phyloP scores from a whole-genome alignment of 2,797 vertebrate genomes.

The Pseudopleuronectes americanus region DNA sequence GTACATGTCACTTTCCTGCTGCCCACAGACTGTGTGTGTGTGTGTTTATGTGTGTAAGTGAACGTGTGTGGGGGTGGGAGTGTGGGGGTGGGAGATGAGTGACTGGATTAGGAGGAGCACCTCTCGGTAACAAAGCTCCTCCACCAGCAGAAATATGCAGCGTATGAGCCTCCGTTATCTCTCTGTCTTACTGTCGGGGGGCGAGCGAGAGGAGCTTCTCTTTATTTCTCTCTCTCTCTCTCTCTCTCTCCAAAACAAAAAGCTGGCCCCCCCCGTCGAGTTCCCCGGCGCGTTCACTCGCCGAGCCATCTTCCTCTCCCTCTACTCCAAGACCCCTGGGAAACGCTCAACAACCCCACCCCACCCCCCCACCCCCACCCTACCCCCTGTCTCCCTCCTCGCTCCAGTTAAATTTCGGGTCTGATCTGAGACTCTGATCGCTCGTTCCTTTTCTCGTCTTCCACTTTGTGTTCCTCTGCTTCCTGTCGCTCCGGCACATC shows the following conservation, averaged over 20 bases:
- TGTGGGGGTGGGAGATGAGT: slow-evolving; percentile 36
- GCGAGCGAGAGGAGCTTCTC: slow-evolving; percentile 30
- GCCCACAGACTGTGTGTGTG: not conserved
- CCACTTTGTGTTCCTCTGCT: slow-evolving; percentile 25
- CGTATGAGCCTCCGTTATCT: slow-evolving; percentile 46
- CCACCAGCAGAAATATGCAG: slow-evolving; percentile 50
- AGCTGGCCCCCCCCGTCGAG: slow-evolving; percentile 67
- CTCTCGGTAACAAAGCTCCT: slow-evolving; percentile 61
- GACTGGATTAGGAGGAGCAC: slow-evolving; percentile 48
- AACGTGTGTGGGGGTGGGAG: slow-evolving; percentile 31
- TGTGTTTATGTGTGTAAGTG: not conserved
- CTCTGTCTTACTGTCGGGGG: slow-evolving; percentile 27
- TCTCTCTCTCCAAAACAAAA: slow-evolving; percentile 63
- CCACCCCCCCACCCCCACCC: not conserved
- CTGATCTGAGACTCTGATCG: slow-evolving; percentile 39
- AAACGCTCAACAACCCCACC: slow-evolving; percentile 51
- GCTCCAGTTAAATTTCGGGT: slow-evolving; percentile 47
- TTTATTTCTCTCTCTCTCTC: slow-evolving; percentile 21
- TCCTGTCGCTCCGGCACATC: slow-evolving; percentile 7
- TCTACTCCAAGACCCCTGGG: slow-evolving; percentile 69
- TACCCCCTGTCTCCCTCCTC: slow-evolving; percentile 18
- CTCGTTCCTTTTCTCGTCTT: slow-evolving; percentile 15
- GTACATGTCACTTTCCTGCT: not conserved
- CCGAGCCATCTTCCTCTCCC: slow-evolving; percentile 61
- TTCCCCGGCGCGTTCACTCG: slow-evolving; percentile 54